Evolutionary conservation across 1,140 invertebrate species (phyloP), one percentile per base, ranked within the genome.

Genomic region (Notospermus geniculatus): DNA sequence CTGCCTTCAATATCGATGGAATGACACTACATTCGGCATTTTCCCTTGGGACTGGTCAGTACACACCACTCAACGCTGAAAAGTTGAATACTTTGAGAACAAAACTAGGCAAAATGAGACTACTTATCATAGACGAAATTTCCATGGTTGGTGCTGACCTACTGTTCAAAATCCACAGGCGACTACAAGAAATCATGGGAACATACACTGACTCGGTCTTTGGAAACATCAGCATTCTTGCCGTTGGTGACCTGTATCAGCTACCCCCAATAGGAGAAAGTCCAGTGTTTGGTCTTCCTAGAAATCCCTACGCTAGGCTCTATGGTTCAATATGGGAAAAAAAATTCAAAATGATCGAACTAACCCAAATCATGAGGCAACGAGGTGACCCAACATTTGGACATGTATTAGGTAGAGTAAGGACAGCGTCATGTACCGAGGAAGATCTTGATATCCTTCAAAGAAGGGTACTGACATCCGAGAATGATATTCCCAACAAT

Each of bases 141-240:
- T 50, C 46, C 25, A 50, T 50, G 46, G 46, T 50, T 5, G 46
- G 46, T n/a, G n/a, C n/a, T 50, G 46, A 50, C 5, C n/a, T 50
- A 5, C 46, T 50, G 9, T 27, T 50, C 46, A 23, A 50, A 23
- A n/a, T 50, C n/a, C 19, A 50, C 25, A 19, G n/a, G n/a, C 5
- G 46, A 9, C n/a, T 50, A 50, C n/a, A 23, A 27, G 46, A 50
- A 50, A 50, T 50, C 9, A 50, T 23, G 25, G 46, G 46, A 7
- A 36, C 32, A 36, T 36, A 4, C 32, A 50, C n/a, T 5, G 25
- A 50, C 5, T 7, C 46, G 4, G 19, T 50, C 4, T 50, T 50
- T 50, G 46, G 46, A 23, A 27, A 27, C n/a, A 27, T 50, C n/a
- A 23, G 19, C n/a, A 23, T 50, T 23, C 9, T 50, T 5, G 46